Evolutionary conservation across 2,888 invertebrate genomes (phyloP), one percentile per base, ranked within the genome.

Genomic region (Lasioglossum leucozonium): DNA sequence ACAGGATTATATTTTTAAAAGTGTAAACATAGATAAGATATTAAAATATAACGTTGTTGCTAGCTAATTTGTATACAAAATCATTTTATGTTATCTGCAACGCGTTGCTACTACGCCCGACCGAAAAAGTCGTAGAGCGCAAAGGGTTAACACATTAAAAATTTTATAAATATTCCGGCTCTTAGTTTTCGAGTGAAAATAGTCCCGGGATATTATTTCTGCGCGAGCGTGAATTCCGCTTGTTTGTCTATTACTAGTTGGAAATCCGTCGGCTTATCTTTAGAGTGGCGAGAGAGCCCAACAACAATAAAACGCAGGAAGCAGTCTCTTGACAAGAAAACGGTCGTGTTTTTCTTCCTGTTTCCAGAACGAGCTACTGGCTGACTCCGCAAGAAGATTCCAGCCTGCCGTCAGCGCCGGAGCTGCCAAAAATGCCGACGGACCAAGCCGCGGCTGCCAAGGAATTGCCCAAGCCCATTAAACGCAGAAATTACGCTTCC

Each of bases 401-500:
- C 16, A 87, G 79, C 62, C 76, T 91, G 69, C 30, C 86, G 16
- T 80, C 81, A 10, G 72, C 76, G 55, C 22, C 75, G 42, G 91
- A 92, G 69, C 85, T 91, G 84, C 88, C 91, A 55, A 83, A 79
- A 72, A 67, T 92, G 34, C 62, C 74, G 58, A 83, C 82, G 22
- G 81, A 91, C 42, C 81, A 87, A 76, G 44, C 76, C 11, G 65
- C 72, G 1, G 79, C 40, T 69, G 79, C 89, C 58, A 86, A 86
- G 34, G 92, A 93, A 90, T 76, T 92, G 74, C 93, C 93, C n/a
- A 91, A 82, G 83, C 92, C 92, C 42, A 88, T 93, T 72, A 90
- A 87, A 85, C 83, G 78, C 18, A 78, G 84, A 78, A 85, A 67
- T 83, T 69, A 86, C 37, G 72, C 51, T 73, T 74, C 78, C 74